Evolutionary conservation across 2,888 invertebrate genomes (phyloP).

Genomic region (Xanthia togata): DNA sequence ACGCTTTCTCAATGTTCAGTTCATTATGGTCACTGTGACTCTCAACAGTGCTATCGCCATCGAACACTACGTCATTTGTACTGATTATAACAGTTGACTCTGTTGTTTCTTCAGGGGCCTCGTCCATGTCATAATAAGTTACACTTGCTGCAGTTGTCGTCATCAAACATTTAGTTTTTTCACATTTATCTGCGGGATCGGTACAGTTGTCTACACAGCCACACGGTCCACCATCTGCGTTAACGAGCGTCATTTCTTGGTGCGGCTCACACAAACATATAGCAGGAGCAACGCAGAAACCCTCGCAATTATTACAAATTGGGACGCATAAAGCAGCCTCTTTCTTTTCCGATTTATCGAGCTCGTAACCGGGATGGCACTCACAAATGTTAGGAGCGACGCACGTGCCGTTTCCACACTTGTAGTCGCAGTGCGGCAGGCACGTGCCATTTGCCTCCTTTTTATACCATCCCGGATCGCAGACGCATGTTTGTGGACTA

Average conservation of each 20-base stretch:
- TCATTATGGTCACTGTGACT: slow-evolving; percentile 16
- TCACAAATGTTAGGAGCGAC: slow-evolving; percentile 67
- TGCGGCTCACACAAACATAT: slow-evolving; percentile 59
- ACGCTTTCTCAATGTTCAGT: slow-evolving; percentile 28
- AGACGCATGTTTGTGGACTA: slow-evolving; percentile 63
- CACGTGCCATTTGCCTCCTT: slow-evolving; percentile 53
- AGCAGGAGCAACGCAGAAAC: slow-evolving; percentile 58
- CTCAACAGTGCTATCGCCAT: not conserved
- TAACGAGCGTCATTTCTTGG: slow-evolving; percentile 30
- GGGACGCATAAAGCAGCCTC: slow-evolving; percentile 52
- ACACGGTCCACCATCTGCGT: slow-evolving; percentile 52
- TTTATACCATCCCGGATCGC: slow-evolving; percentile 66
- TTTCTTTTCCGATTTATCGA: slow-evolving; percentile 12
- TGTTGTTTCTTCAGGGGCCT: not conserved
- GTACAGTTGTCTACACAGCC: slow-evolving; percentile 53
- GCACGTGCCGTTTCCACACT: slow-evolving; percentile 70
- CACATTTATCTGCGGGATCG: slow-evolving; percentile 40
- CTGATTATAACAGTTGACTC: not conserved
- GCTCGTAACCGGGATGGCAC: slow-evolving; percentile 63
- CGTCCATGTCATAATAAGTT: not conserved
- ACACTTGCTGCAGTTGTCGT: slow-evolving; percentile 16
- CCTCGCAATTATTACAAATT: slow-evolving; percentile 62
- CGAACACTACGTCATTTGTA: not conserved
- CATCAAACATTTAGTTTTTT: slow-evolving; percentile 56
- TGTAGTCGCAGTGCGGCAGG: slow-evolving; percentile 62